Evolutionary conservation across 2,797 vertebrate species (phyloP), one percentile per base, ranked within the genome.

Genomic region (Natrix natrix): DNA sequence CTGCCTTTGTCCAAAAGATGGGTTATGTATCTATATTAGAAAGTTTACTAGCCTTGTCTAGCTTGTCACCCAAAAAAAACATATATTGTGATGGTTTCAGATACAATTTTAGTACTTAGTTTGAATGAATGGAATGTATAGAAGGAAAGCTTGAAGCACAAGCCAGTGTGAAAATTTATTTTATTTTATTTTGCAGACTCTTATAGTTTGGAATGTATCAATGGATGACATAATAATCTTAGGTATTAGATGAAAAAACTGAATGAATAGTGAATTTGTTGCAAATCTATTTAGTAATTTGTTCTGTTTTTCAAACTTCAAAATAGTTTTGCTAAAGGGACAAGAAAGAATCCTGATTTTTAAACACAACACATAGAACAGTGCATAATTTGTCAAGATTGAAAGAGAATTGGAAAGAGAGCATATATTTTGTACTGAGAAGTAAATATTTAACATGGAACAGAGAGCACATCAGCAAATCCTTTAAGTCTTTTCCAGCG

Each of bases 301-400:
- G 52, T 74, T 91, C 17, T 69, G 87, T 54, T 69, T 74, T 37
- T 91, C 32, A 88, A 48, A 90, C 26, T 60, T 89, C 52, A 90
- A 63, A 90, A 22, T 12, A 37, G 52, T 86, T 92, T 91, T 90
- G 54, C 83, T 93, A 86, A 90, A 91, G n/a, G 88, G 61, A 52
- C 60, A 93, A 92, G 63, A 93, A 91, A 88, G 22, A 61, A 90
- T 93, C 59, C 86, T 92, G n/a, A 69, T 89, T 63, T 92, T 90
- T 94, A 52, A 69, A 86, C 17, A 37, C 28, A 93, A 66, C 78
- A 92, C 88, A 92, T 90, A 86, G 61, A 88, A 11, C 20, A 24
- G 48, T 90, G 28, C 28, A 88, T 91, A 91, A 90, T 94, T 94
- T 88, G 60, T 93, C 69, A 89, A 74, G 37, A 26, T 24, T 61